Conservation (phyloP, 2,113 vertebrate genomes). For the Festucalex cinctus region DNA sequence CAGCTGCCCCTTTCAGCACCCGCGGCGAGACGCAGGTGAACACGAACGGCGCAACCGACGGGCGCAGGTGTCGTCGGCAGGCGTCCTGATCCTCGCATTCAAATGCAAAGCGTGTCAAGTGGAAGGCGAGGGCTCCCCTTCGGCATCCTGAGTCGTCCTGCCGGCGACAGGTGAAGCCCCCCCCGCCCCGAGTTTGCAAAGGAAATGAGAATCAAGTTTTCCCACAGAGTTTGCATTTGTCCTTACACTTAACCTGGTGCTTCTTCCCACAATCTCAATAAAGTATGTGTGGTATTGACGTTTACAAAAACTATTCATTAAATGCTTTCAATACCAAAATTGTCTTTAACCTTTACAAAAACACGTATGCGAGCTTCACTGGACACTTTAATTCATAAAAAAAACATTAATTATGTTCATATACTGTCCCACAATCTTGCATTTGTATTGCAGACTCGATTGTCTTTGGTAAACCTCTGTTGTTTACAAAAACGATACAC, state of each 20-base stretch:
- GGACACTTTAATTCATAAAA: too few relatives aligned
- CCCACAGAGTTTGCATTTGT: background rate
- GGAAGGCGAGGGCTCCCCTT: background rate
- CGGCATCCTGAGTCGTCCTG: constrained; percentile 19
- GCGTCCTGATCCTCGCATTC: constrained; percentile 41
- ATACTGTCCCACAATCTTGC: too few relatives aligned
- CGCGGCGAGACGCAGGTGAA: constrained; percentile 45
- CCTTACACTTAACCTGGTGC: background rate
- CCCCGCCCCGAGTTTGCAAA: background rate
- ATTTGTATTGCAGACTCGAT: background rate
- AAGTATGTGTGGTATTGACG: too few relatives aligned
- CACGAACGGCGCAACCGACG: constrained; percentile 21
- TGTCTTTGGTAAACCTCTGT: background rate
- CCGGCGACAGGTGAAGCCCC: constrained; percentile 24
- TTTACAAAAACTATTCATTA: too few relatives aligned
- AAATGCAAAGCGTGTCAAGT: constrained; percentile 34
- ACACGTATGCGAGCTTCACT: too few relatives aligned
- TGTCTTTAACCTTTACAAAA: too few relatives aligned
- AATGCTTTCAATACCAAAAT: too few relatives aligned
- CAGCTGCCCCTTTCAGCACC: constrained; percentile 24
- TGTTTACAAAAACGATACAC: background rate
- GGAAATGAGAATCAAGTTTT: constrained; percentile 29
- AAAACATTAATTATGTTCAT: too few relatives aligned
- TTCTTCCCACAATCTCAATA: too few relatives aligned
- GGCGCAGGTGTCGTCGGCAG: constrained; percentile 38